Percentiles rank a stretch among this genome's conserved stretches.
These are phyloP conservation scores for Trogon melanurus DNA, from an alignment of 2,113 vertebrate species.

Conservation along the genomic window DNA sequence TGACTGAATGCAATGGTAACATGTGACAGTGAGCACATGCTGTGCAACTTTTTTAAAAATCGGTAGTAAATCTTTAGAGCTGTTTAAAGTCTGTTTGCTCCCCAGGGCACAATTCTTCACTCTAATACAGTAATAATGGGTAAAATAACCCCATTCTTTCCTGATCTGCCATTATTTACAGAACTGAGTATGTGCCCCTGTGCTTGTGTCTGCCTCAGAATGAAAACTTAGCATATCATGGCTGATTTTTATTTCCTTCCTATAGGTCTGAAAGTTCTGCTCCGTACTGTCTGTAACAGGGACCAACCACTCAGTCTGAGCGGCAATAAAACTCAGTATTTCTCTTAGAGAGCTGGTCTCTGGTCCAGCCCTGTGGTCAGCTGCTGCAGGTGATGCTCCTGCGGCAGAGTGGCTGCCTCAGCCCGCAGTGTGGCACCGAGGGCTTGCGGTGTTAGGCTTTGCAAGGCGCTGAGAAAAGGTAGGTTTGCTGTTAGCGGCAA, in stretches of 20 bases:
- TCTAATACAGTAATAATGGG: neutral
- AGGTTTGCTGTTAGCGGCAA: neutral
- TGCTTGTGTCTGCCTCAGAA: neutral
- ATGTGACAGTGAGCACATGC: neutral
- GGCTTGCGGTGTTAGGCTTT: neutral
- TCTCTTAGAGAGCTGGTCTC: neutral
- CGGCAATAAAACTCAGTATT: neutral
- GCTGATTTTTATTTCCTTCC: neutral
- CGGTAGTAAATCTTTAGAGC: neutral
- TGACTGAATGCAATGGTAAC: neutral
- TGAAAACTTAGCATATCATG: neutral
- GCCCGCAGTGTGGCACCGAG: rapidly evolving
- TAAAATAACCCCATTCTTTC: neutral
- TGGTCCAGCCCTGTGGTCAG: neutral
- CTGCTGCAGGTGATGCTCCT: neutral
- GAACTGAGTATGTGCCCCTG: neutral
- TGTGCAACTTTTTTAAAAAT: neutral
- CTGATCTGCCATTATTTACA: neutral
- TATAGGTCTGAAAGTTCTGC: neutral
- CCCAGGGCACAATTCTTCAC: neutral
- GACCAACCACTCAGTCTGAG: neutral
- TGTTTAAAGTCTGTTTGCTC: neutral
- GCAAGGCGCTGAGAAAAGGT: neutral
- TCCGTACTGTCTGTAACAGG: neutral
- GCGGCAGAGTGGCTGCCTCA: neutral